Base-by-base conservation (phyloP, 2,888 invertebrate genomes). In the Caenorhabditis drosophilae region DNA sequence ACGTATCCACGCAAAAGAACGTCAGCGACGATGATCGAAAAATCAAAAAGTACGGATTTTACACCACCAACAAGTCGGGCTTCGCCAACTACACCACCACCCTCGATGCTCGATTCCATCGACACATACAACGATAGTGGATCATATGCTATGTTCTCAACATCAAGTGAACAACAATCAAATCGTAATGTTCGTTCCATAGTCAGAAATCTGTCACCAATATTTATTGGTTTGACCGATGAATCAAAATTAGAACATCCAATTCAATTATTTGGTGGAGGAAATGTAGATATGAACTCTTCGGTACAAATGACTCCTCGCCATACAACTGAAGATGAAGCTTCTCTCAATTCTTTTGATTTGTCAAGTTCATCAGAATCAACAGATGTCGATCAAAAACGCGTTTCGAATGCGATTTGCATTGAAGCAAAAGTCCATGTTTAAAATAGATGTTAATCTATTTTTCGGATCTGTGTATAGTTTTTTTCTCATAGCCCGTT, bases 11-110 rank as follows among this genome's bases (percentile, higher is more conserved):
- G 48, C 0, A 56, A 45, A 22, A 57, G 44, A 22, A 45, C 52
- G 15, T 48, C 50, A 20, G 57, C 50, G 11, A 52, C 51, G 22
- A 52, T 46, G 7, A 52, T 56, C n/a, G 52, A 46, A 36, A 56
- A 35, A 16, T 31, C 61, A 11, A 25, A 20, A 26, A 44, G 42
- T 12, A 54, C 45, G 22, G 63, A 63, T 31, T 63, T 58, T 42
- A 58, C 63, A 4, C 57, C 63, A 22, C 63, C 63, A 22, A 47
- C 55, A 38, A 60, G 60, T 34, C 60, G 60, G 35, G 66, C 66
- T 7, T 56, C 58, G 18, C 66, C 66, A 35, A 66, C 66, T 2
- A 56, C 66, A 12, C 66, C 66, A 31, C 66, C 66, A 4, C 56
- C 60, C 25, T 59, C 59, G 25, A 51, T 66, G 55, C 27, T 63